Evolutionary conservation across 2,888 invertebrate species (phyloP).

Genomic region (Candidula unifasciata): DNA sequence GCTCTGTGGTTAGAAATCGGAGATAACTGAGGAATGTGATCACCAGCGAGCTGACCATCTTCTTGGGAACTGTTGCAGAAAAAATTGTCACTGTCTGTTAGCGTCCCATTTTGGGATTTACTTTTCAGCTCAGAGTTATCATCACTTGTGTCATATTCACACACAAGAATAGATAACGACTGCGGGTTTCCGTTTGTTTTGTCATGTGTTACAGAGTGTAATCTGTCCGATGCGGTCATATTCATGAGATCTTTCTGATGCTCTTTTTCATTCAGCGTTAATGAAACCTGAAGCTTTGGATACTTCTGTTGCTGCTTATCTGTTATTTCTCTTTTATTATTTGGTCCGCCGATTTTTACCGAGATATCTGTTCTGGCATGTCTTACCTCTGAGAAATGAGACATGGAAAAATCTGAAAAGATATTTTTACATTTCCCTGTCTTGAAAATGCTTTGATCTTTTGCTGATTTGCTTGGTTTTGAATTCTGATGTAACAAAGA

Average conservation of each 20-base stretch:
- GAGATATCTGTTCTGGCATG: neutral
- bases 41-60: neutral
- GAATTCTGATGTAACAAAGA: neutral
- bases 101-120: neutral
- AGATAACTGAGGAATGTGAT: neutral
- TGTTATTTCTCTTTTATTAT: neutral
- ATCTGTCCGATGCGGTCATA: too few relatives aligned
- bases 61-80: neutral
- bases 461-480: neutral
- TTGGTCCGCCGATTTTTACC: neutral
- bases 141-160: neutral
- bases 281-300: too few relatives aligned
- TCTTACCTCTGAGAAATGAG: neutral
- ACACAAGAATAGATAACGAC: neutral
- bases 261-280: too few relatives aligned
- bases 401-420: neutral
- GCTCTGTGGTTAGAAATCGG: neutral
- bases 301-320: too few relatives aligned
- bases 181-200: neutral
- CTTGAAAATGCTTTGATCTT: neutral
- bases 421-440: neutral
- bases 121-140: neutral
- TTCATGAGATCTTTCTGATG: too few relatives aligned
- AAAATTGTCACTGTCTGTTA: neutral
- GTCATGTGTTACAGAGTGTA: too few relatives aligned